phyloP scores from a whole-genome alignment of 2,797 vertebrate genomes.

The Sebastiscus tertius region DNA sequence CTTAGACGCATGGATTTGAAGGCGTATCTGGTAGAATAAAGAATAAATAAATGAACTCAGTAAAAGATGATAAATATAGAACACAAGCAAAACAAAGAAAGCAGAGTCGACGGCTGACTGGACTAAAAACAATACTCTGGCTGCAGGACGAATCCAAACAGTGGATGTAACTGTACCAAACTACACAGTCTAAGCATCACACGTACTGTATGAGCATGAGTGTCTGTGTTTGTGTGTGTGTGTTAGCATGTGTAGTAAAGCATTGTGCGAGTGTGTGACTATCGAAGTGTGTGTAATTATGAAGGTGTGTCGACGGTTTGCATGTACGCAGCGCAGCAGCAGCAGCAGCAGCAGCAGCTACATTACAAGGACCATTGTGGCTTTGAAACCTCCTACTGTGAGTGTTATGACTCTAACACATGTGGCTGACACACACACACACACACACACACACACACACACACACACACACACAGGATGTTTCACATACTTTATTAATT shows the following conservation, averaged over 20 bases:
- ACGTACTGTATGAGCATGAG: not conserved
- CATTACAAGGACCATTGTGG: conserved; percentile 46
- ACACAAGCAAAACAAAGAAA: not conserved
- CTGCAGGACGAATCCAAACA: not conserved
- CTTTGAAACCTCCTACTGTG: conserved; percentile 48
- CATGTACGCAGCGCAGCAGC: not conserved
- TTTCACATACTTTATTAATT: conserved; percentile 62
- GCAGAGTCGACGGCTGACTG: too few relatives aligned
- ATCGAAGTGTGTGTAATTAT: not conserved
- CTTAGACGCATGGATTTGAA: not conserved
- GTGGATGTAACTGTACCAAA: not conserved
- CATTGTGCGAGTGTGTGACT: not conserved
- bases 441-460: conserved; percentile 42
- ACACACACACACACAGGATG: conserved; percentile 44
- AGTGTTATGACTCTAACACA: conserved; percentile 62
- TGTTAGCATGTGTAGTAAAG: not conserved
- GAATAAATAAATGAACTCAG: not conserved
- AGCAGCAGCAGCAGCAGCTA: not conserved
- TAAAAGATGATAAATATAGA: not conserved
- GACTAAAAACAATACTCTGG: not conserved
- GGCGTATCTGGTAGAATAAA: not conserved
- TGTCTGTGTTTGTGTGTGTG: not conserved
- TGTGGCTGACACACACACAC: conserved; percentile 50
- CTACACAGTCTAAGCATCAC: not conserved
- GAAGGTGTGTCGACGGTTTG: conserved; percentile 15